phyloP scores from a whole-genome alignment of 2,113 vertebrate genomes.

The Scophthalmus maximus region DNA sequence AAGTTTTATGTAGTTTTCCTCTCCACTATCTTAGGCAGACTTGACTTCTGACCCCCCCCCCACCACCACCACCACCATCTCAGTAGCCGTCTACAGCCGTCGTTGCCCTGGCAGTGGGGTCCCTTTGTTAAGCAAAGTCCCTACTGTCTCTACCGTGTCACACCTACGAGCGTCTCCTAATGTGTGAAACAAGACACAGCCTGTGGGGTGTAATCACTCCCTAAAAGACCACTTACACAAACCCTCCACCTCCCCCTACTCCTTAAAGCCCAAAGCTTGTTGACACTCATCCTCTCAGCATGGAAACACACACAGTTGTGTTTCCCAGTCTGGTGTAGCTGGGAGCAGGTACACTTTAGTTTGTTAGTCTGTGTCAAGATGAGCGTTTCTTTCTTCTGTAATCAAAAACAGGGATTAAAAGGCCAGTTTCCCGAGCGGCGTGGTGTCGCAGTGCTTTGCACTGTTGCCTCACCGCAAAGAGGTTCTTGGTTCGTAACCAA shows the following conservation, averaged over 20 bases:
- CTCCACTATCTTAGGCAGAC: slow-evolving; percentile 5
- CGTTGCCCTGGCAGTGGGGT: slow-evolving; percentile 9
- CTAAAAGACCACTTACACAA: slow-evolving; percentile 19
- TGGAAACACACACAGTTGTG: slow-evolving; percentile 8
- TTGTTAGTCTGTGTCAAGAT: not conserved
- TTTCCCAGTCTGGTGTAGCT: not conserved
- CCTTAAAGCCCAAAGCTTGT: slow-evolving; percentile 17
- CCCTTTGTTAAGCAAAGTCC: slow-evolving; percentile 55
- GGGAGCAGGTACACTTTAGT: not conserved
- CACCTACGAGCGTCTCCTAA: slow-evolving; percentile 67
- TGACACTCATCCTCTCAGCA: slow-evolving; percentile 62
- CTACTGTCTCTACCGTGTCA: slow-evolving; percentile 34
- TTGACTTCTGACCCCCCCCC: not conserved
- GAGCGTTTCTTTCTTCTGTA: not conserved
- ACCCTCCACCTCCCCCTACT: not conserved
- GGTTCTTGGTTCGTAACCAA: too few relatives aligned
- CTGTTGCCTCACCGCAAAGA: too few relatives aligned
- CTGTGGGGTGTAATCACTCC: slow-evolving; percentile 20
- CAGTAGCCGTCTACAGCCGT: not conserved
- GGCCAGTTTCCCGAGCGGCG: too few relatives aligned
- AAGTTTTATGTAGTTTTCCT: not conserved
- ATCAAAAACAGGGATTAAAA: not conserved
- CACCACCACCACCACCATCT: not conserved
- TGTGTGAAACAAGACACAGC: slow-evolving; percentile 67
- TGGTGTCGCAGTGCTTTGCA: too few relatives aligned